These are phyloP conservation scores for Dicycla oo DNA, from an alignment of 2,888 invertebrate species.

Conservation along the genomic window DNA sequence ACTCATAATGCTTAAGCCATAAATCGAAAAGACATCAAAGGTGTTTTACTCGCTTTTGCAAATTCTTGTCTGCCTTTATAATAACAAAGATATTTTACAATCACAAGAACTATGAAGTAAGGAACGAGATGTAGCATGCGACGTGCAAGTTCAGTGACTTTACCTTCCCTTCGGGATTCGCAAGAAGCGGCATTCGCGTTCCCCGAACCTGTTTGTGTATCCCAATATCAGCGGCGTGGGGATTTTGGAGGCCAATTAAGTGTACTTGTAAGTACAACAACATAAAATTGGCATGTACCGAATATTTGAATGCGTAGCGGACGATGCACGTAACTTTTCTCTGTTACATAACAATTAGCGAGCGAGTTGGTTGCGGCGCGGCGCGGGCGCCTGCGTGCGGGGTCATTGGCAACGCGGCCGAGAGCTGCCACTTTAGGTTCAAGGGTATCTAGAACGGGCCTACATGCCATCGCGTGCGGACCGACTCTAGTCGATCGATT, in stretches of 20 bases:
- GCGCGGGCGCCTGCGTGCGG: constrained; percentile 90
- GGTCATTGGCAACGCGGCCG: constrained; percentile 91
- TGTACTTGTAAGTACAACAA: constrained; percentile 69
- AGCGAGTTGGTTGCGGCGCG: constrained; percentile 75
- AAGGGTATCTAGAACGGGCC: constrained; percentile 86
- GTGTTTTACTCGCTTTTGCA: constrained; percentile 63
- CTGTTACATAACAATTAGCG: constrained; percentile 89
- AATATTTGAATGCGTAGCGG: constrained; percentile 77
- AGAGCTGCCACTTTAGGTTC: constrained; percentile 90
- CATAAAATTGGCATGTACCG: constrained; percentile 76
- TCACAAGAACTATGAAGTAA: constrained; percentile 87
- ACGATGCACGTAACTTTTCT: constrained; percentile 79
- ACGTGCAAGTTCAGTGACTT: constrained; percentile 88
- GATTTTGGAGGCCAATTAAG: constrained; percentile 77
- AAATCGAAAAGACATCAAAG: constrained; percentile 60
- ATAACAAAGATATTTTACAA: constrained; percentile 84
- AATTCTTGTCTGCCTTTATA: constrained; percentile 67
- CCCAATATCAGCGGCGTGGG: constrained; percentile 79
- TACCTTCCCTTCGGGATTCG: constrained; percentile 85
- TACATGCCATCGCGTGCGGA: constrained; percentile 78
- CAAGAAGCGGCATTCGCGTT: constrained; percentile 87
- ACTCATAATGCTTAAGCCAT: constrained; percentile 36
- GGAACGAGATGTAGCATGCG: constrained; percentile 84
- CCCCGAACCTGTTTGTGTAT: constrained; percentile 87
- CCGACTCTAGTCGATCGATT: constrained; percentile 38